phyloP scores from a whole-genome alignment of 2,113 vertebrate species.

The Monopterus albus region DNA sequence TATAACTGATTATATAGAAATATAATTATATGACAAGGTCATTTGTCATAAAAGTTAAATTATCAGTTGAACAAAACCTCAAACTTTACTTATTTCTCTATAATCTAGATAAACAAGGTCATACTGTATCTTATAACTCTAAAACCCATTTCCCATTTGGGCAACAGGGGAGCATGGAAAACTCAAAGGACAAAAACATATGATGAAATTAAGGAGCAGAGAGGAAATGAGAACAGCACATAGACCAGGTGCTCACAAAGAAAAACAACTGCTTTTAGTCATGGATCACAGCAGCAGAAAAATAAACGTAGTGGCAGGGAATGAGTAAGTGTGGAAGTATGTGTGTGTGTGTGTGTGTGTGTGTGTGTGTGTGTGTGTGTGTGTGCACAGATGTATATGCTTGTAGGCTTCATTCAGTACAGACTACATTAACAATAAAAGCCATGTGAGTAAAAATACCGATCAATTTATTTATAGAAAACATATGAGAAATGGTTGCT shows the following conservation, averaged over 20 bases:
- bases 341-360: conserved; percentile 1
- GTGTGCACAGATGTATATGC: not conserved
- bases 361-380: conserved; percentile 1
- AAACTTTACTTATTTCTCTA: not conserved
- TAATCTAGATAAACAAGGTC: not conserved
- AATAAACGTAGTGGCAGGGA: conserved; percentile 12
- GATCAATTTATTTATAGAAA: not conserved
- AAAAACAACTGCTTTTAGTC: conserved; percentile 61
- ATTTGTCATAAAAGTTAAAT: conserved; percentile 1
- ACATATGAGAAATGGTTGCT: not conserved
- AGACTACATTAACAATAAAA: conserved; percentile 7
- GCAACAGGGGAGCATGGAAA: conserved; percentile 43
- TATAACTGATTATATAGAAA: conserved; percentile 20
- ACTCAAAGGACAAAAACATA: conserved; percentile 53
- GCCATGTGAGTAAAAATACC: conserved; percentile 27
- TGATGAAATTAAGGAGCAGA: conserved; percentile 51
- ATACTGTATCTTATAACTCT: conserved; percentile 43
- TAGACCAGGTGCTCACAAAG: conserved; percentile 58
- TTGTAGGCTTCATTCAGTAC: not conserved
- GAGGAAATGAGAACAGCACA: conserved; percentile 67
- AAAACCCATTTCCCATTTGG: conserved; percentile 65
- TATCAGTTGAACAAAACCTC: not conserved
- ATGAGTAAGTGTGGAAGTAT: conserved; percentile 14
- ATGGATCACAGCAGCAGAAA: conserved; percentile 33
- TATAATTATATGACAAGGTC: not conserved